Conservation (phyloP, 2,888 invertebrate species). For the Caenorhabditis sinica region DNA sequence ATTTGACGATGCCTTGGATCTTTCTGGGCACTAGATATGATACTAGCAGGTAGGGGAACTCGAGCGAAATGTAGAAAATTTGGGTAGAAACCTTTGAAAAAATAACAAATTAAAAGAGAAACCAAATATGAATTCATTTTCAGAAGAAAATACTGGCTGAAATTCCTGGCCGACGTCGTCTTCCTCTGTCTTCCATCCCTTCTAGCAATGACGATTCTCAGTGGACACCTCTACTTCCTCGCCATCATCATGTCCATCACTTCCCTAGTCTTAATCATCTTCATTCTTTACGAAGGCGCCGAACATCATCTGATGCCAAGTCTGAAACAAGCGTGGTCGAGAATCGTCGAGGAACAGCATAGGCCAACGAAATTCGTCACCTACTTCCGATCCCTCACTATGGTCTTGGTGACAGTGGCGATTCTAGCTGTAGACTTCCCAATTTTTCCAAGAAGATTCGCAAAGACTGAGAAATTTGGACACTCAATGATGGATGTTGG, state of each 20-base stretch:
- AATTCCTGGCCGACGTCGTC: slow-evolving; percentile 76
- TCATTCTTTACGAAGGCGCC: slow-evolving; percentile 52
- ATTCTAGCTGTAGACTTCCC: slow-evolving; percentile 96
- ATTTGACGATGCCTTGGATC: slow-evolving; percentile 77
- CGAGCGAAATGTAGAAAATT: no score
- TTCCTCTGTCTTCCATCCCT: slow-evolving; percentile 74
- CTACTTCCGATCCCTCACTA: slow-evolving; percentile 69
- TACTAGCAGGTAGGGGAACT: slow-evolving; percentile 35
- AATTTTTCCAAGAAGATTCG: slow-evolving; percentile 91
- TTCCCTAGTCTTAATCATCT: slow-evolving; percentile 30
- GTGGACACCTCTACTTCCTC: slow-evolving; percentile 52
- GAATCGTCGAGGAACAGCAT: slow-evolving; percentile 74
- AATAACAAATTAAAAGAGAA: no score
- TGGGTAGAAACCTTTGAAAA: no score
- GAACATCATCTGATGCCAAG: slow-evolving; percentile 22
- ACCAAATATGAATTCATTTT: slow-evolving; percentile 3
- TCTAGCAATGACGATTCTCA: slow-evolving; percentile 67
- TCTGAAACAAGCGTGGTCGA: slow-evolving; percentile 58
- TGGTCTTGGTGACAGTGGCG: slow-evolving; percentile 89
- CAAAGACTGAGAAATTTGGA: slow-evolving; percentile 88
- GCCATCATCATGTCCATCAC: slow-evolving; percentile 46
- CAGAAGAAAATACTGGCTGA: slow-evolving; percentile 73
- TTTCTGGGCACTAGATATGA: slow-evolving; percentile 72
- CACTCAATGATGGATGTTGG: slow-evolving; percentile 93
- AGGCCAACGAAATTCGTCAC: slow-evolving; percentile 77